Percentiles rank a stretch among this genome's conserved stretches.
Evolutionary conservation across 2,888 invertebrate genomes (phyloP).

Genomic region (Erynnis tages): DNA sequence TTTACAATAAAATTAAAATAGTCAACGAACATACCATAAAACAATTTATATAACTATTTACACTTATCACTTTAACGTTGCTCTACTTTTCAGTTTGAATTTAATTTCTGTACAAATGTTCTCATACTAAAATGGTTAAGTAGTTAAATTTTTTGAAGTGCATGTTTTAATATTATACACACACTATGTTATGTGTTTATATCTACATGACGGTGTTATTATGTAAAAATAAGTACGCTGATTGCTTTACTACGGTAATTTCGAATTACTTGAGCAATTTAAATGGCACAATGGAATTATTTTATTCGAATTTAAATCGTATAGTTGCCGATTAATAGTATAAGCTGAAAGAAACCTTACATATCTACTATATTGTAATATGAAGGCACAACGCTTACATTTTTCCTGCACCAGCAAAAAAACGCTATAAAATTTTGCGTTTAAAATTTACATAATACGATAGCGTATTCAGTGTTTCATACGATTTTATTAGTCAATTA

Average conservation of each 20-base stretch:
- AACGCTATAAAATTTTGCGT: constrained; percentile 1
- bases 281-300: constrained; percentile 22
- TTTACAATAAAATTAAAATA: constrained; percentile 47
- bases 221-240: constrained; percentile 15
- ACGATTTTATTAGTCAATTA: too few relatives aligned
- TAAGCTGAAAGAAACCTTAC: constrained; percentile 18
- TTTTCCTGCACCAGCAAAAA: constrained; percentile 18
- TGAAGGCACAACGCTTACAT: constrained; percentile 39
- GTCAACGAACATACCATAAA: constrained; percentile 23
- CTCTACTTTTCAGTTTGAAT: constrained; percentile 14
- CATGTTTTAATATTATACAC: neutral
- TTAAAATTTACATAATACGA: too few relatives aligned
- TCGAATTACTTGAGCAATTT: constrained; percentile 19
- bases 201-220: constrained; percentile 2
- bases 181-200: constrained; percentile 2
- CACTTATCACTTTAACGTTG: constrained; percentile 37
- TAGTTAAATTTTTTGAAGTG: constrained; percentile 1
- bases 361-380: constrained; percentile 25
- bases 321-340: constrained; percentile 9
- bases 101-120: constrained; percentile 21
- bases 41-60: constrained; percentile 47
- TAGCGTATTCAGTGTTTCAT: too few relatives aligned
- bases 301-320: constrained; percentile 5
- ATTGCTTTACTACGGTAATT: constrained; percentile 7
- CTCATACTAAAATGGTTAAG: neutral